Base-by-base conservation (phyloP, 2,113 vertebrate genomes). In the Boleophthalmus pectinirostris region DNA sequence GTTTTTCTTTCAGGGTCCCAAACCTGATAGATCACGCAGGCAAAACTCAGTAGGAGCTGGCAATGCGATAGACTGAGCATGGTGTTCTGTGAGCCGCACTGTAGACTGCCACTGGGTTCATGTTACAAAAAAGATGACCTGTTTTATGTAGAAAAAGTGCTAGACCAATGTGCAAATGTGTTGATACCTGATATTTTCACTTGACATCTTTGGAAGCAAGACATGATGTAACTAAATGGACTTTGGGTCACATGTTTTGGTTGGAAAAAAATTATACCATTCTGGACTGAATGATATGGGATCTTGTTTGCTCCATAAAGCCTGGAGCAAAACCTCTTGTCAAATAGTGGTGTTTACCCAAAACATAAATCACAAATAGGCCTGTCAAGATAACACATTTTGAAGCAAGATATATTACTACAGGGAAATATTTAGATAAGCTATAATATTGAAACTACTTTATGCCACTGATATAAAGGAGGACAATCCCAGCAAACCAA, bases 1-100 rank as follows among this genome's bases (percentile, higher is more conserved):
- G 45, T 63, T 70, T 60, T 70, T 64, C 72, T 77, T 86, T 82
- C 77, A 72, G 80, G 82, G 76, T 86, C 73, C 49, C 14, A 33
- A 47, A 73, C 82, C 43, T 75, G 77, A 85, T 88, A 82, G 82
- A 89, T 82, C 69, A 85, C 75, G 66, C 83, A 80, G 81, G 75
- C 68, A 6, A 70, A 73, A 71, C 81, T 84, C 78, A 82, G 75
- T 57, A 51, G 73, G 80, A 83, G 69, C 72, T 70, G 76, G 61
- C 66, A 77, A 74, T 68, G 72, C 56, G 75, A 79, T 68, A n/a
- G 71, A 70, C 72, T 78, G 75, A 73, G 61, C 18, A 38, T 43
- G 20, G 18, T 64, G 61, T 64, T 69, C 69, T 54, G 72, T 73
- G 70, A 79, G 74, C 72, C 38, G 25, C 47, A 64, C 72, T 69